phyloP scores from a whole-genome alignment of 2,888 invertebrate genomes.

The Sesia apiformis region DNA sequence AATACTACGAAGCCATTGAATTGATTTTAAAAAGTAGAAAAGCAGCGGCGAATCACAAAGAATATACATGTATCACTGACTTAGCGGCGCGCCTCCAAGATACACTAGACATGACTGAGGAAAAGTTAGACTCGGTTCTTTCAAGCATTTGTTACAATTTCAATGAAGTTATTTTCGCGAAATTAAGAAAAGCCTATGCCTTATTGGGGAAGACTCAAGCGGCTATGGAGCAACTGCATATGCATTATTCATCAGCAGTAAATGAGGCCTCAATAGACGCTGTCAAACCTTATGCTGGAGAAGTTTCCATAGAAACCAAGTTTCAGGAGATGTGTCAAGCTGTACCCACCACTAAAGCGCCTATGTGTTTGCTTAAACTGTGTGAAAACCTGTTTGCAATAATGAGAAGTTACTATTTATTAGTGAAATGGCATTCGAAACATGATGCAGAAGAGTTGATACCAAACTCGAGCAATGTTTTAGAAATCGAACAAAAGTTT shows the following conservation, averaged over 20 bases:
- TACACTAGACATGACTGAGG: slow-evolving; percentile 92
- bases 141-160: slow-evolving; percentile 84
- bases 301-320: slow-evolving; percentile 50
- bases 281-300: slow-evolving; percentile 65
- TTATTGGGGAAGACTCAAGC: slow-evolving; percentile 93
- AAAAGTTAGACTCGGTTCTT: slow-evolving; percentile 90
- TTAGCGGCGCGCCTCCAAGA: slow-evolving; percentile 91
- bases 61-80: slow-evolving; percentile 94
- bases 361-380: slow-evolving; percentile 85
- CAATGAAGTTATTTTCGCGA: slow-evolving; percentile 84
- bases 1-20: slow-evolving; percentile 93
- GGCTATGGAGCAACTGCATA: slow-evolving; percentile 95
- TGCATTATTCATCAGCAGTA: slow-evolving; percentile 95
- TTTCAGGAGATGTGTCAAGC: slow-evolving; percentile 88
- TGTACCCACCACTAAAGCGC: slow-evolving; percentile 47
- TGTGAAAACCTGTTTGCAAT: slow-evolving; percentile 91
- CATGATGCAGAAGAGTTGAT: slow-evolving; percentile 46
- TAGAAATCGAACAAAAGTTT: slow-evolving; percentile 78
- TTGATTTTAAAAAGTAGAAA: slow-evolving; percentile 90
- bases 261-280: slow-evolving; percentile 83
- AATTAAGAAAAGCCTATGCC: slow-evolving; percentile 90
- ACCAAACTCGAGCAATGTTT: slow-evolving; percentile 37
- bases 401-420: slow-evolving; percentile 84
- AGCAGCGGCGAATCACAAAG: slow-evolving; percentile 87
- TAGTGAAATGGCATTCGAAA: slow-evolving; percentile 84